These are phyloP conservation scores for Avahi laniger DNA, from an alignment of 2,797 vertebrate genomes.

Conservation along the genomic window DNA sequence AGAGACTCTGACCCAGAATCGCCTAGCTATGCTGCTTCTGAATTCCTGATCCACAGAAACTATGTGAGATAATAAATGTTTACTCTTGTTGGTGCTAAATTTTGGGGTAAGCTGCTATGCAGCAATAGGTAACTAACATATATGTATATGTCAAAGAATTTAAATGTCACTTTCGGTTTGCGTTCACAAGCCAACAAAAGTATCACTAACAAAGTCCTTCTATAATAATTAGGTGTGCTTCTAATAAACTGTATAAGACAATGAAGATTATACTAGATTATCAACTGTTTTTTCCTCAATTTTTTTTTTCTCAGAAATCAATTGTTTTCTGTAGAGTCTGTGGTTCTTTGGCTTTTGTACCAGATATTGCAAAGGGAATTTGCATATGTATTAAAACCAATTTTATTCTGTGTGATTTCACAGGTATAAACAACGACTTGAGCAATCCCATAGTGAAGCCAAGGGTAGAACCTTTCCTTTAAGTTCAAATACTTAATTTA, in stretches of 20 bases:
- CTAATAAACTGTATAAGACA: neutral
- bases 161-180: neutral
- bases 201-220: neutral
- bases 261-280: neutral
- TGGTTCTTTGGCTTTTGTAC: neutral
- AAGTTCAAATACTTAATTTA: constrained; percentile 27
- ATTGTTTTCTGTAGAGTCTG: neutral
- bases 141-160: neutral
- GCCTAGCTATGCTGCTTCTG: neutral
- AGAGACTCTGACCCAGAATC: neutral
- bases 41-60: neutral
- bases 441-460: neutral
- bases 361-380: neutral
- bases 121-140: neutral
- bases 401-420: constrained; percentile 11
- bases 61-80: neutral
- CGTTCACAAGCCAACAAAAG: neutral
- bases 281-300: neutral
- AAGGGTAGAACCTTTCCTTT: neutral
- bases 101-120: neutral
- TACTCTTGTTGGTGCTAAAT: neutral
- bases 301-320: neutral
- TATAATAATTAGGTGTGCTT: neutral
- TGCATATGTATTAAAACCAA: neutral
- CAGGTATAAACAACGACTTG: neutral